Base-by-base conservation (phyloP, 2,888 invertebrate species). In the Cabera pusaria region DNA sequence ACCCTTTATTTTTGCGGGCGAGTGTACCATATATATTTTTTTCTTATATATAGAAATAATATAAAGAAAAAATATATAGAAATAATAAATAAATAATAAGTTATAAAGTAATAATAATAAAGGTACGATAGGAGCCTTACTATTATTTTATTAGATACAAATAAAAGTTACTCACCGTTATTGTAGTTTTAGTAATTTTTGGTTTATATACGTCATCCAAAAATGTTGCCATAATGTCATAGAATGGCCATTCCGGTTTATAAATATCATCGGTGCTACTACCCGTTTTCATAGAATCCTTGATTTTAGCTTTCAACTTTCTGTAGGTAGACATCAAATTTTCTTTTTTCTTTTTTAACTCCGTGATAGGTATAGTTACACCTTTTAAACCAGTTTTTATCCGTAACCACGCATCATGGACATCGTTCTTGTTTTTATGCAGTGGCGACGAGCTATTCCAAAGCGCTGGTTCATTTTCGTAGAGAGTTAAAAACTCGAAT, bases 171-270 rank as follows among this genome's bases (percentile, higher is more conserved):
- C n/a, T n/a, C n/a, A n/a, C n/a, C n/a, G n/a, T n/a, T n/a, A n/a
- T n/a, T n/a, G n/a, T n/a, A n/a, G n/a, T 20, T 7, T 20, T 20
- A n/a, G 20, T 20, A 57, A 18, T 24, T 24, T 16, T 32, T 32
- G 16, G 31, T 33, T 33, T 33, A 17, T 33, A 33, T 10, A 33
- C 16, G 16, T 6, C 33, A 7, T 33, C 19, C 20, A 33, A 17
- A 25, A 33, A 33, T 5, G 14, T 24, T 7, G 24, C 24, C 24
- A 33, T 24, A 5, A 12, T 10, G n/a, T 33, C 25, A 12, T 33
- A 33, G 10, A 33, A 33, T 6, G 33, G 33, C 33, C 25, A 33
- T 8, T 33, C 25, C 6, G 33, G 33, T 16, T 12, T 33, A 22
- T 19, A 33, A 11, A 19, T 16, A 12, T 25, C 33, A 10, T 25